Conservation (phyloP, 2,797 vertebrate species). For the Heterohyrax brucei region DNA sequence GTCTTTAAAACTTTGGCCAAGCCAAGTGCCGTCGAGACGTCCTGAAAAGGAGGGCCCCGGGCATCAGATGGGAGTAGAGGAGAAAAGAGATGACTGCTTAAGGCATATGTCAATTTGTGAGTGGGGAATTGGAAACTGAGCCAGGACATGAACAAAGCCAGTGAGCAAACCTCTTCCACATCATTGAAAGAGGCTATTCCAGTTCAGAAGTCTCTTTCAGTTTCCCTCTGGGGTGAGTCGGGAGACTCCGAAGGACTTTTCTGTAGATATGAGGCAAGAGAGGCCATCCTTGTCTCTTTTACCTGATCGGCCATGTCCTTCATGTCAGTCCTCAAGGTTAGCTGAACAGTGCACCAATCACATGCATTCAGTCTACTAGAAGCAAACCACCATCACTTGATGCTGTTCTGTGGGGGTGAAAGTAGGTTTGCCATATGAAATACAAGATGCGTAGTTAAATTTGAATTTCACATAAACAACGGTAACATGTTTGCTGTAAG, state of each 20-base stretch:
- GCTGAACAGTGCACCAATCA: neutral
- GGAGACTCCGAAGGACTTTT: neutral
- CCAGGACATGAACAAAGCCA: neutral
- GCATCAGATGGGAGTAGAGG: neutral
- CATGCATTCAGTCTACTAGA: neutral
- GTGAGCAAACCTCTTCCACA: neutral
- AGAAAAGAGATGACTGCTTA: neutral
- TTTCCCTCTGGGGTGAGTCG: neutral
- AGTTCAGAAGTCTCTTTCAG: neutral
- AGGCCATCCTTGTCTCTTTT: neutral
- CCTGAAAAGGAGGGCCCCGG: neutral
- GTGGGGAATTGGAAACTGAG: neutral
- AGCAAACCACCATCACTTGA: neutral
- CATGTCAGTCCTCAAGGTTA: neutral
- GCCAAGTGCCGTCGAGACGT: neutral
- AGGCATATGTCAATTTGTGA: neutral
- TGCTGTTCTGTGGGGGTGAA: neutral
- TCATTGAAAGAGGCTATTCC: neutral
- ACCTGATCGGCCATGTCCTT: neutral
- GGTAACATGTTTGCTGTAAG: neutral
- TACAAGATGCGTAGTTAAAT: neutral
- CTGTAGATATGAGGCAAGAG: neutral
- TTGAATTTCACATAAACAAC: slow-evolving; percentile 54
- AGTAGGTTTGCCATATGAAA: slow-evolving; percentile 50
- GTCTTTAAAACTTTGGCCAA: neutral